Evolutionary conservation across 2,113 vertebrate genomes (phyloP).

Genomic region (Chaetura pelagica): DNA sequence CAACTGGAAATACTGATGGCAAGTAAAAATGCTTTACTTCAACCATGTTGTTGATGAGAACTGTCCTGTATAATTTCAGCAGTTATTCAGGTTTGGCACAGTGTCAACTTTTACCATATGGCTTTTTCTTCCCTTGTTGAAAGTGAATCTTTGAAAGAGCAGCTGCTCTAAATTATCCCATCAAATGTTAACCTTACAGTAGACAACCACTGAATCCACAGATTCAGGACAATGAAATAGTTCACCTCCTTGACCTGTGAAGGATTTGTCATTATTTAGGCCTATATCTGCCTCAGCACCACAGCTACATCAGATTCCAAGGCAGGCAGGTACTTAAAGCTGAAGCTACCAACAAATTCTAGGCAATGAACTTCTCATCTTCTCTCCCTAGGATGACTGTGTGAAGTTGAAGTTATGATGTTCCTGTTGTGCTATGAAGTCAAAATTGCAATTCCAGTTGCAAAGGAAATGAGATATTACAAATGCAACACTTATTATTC

Average conservation of each 20-base stretch:
- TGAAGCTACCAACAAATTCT: not conserved
- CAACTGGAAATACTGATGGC: not conserved
- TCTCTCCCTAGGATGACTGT: not conserved
- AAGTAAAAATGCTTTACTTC: not conserved
- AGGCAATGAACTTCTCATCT: not conserved
- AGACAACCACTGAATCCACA: slow-evolving; percentile 51
- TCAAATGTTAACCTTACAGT: slow-evolving; percentile 50
- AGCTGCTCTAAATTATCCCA: slow-evolving; percentile 71
- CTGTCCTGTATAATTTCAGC: slow-evolving; percentile 11
- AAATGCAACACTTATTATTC: not conserved
- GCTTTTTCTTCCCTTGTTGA: slow-evolving; percentile 47
- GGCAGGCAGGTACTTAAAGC: not conserved
- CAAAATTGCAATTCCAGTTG: not conserved
- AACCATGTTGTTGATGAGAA: not conserved
- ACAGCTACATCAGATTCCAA: not conserved
- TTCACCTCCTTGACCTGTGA: not conserved
- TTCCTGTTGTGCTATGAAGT: not conserved
- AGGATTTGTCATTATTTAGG: not conserved
- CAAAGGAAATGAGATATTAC: not conserved
- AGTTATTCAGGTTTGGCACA: slow-evolving; percentile 15
- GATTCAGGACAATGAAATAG: not conserved
- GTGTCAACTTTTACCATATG: slow-evolving; percentile 29
- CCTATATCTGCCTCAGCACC: not conserved
- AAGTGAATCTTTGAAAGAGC: slow-evolving; percentile 62
- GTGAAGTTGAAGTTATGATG: not conserved